phyloP scores from a whole-genome alignment of 92 coral and sea anemone species.

The Zoanthus sociatus region DNA sequence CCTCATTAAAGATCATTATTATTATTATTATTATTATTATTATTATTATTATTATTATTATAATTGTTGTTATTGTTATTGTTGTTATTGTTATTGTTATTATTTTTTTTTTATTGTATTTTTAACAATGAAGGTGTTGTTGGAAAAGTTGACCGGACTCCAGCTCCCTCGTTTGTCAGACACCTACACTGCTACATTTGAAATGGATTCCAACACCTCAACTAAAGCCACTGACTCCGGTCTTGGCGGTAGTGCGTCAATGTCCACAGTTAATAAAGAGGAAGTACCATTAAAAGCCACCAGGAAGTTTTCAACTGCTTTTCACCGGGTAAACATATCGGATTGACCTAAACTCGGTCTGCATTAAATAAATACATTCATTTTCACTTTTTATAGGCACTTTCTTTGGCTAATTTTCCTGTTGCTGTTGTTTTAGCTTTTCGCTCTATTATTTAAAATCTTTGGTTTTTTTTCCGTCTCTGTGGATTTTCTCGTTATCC shows the following conservation, averaged over 20 bases:
- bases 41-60: too few relatives aligned
- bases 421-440: too few relatives aligned
- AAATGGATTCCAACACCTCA: slow-evolving; percentile 53
- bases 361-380: background rate
- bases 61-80: too few relatives aligned
- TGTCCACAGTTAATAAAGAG: slow-evolving; percentile 55
- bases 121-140: slow-evolving; percentile 70
- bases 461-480: too few relatives aligned
- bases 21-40: too few relatives aligned
- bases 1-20: too few relatives aligned
- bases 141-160: slow-evolving; percentile 85
- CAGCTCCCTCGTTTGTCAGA: slow-evolving; percentile 67
- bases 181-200: slow-evolving; percentile 61
- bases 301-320: slow-evolving; percentile 83
- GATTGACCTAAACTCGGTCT: background rate
- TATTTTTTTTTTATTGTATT: too few relatives aligned
- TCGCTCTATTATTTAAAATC: too few relatives aligned
- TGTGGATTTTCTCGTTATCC: too few relatives aligned
- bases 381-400: background rate
- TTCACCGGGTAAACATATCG: slow-evolving; percentile 72
- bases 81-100: too few relatives aligned
- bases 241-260: slow-evolving; percentile 56
- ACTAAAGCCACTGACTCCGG: slow-evolving; percentile 70
- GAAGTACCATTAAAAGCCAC: slow-evolving; percentile 44
- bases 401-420: too few relatives aligned